Base-by-base conservation (phyloP, 2,797 vertebrate genomes). In the Acanthurus tractus region DNA sequence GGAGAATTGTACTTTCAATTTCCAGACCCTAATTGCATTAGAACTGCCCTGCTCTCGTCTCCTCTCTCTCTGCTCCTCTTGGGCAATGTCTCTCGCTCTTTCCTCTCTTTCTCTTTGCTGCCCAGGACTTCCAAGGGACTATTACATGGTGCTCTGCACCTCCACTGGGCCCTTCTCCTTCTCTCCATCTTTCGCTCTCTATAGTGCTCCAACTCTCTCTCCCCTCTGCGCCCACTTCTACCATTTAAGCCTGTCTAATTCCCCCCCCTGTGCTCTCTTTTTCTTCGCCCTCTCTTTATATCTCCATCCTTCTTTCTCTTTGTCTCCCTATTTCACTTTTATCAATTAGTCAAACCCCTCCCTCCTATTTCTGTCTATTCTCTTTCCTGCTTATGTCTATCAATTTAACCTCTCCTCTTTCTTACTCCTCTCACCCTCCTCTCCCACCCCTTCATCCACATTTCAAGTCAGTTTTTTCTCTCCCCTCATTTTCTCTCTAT, bases 11-110 rank as follows among this genome's bases (percentile, higher is more conserved):
- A 88, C 91, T 89, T 92, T 91, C 86, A 90, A 91, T 92, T 92
- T 90, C 84, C 83, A 88, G 86, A 80, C 52, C 64, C 86, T 94
- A 93, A 94, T 94, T 94, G 89, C 87, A 93, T 94, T 93, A 93
- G 81, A 90, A 79, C 85, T 87, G 86, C 76, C 87, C 84, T 69
- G 79, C 83, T 85, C 86, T 72, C 50, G 2, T 77, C 84, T 85
- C 73, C 75, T 72, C 77, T 70, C 77, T 81, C 76, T 65, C 79
- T 17, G 1, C 8, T 56, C 63, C 63, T 36, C 46, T 62, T 42
- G 63, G 68, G 13, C 62, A 34, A 15, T 53, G 17, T 85, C 85
- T 70, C 85, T 83, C 70, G 4, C 70, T 54, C 59, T 54, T 78
- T 58, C n/a, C 70, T 81, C 74, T 83, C 70, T 62, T 80, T 66